Conservation (phyloP, 2,113 vertebrate genomes). For the Labrus mixtus region DNA sequence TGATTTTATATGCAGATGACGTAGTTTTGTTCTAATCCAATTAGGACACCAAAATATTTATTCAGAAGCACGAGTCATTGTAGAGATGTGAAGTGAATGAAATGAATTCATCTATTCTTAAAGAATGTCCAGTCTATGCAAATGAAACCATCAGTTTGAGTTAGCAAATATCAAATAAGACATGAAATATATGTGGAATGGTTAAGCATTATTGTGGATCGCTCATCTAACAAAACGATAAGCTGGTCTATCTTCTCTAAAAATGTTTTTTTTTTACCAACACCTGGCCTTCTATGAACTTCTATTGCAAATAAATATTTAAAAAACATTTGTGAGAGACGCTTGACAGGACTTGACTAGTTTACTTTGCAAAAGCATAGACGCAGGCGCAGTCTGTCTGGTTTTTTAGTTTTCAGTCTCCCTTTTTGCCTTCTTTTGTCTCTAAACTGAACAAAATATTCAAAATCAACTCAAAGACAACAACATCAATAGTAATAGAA, state of each 20-base stretch:
- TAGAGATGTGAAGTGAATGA: not conserved
- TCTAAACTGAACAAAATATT: slow-evolving; percentile 32
- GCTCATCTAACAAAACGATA: no score
- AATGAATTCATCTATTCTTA: not conserved
- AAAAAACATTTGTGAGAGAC: not conserved
- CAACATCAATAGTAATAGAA: slow-evolving; percentile 63
- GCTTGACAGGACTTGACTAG: not conserved
- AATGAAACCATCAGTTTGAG: not conserved
- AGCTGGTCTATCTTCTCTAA: no score
- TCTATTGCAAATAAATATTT: no score
- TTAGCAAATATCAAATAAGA: no score
- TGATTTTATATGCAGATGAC: not conserved
- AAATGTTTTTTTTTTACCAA: no score
- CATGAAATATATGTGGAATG: no score
- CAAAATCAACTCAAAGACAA: slow-evolving; percentile 49
- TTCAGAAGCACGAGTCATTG: not conserved
- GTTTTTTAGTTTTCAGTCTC: slow-evolving; percentile 5
- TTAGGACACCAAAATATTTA: not conserved
- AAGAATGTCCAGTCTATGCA: not conserved
- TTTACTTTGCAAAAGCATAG: not conserved
- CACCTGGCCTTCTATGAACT: no score
- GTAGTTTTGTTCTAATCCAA: not conserved
- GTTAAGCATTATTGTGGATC: no score
- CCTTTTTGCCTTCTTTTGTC: not conserved
- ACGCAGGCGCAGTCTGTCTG: slow-evolving; percentile 9